Evolutionary conservation across 2,888 invertebrate genomes (phyloP), one percentile per base, ranked within the genome.

Genomic region (Acanthosepion pharaonis): DNA sequence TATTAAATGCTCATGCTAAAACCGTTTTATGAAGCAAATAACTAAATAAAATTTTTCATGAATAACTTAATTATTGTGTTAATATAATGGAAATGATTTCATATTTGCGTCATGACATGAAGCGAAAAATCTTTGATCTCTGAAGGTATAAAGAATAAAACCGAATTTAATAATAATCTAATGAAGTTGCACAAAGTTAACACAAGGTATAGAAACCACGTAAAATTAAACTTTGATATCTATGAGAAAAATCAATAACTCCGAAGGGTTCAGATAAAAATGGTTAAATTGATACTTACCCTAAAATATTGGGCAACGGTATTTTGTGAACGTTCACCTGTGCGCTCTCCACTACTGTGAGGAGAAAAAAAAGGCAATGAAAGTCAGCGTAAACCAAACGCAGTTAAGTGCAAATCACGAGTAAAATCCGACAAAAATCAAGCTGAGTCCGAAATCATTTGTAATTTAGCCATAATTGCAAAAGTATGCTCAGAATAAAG

Each of bases 261-360:
- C 5, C 2, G 15, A 78, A 78, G 1, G 15, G 23, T 78, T 78
- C 78, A n/a, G 78, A 15, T n/a, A 33, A 5, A 78, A 78, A 78
- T 78, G 9, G 33, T n/a, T 15, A 28, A 92, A 48, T 9, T 28
- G 9, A 51, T 92, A 20, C 92, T 92, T 92, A 92, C 92, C 51
- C 92, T 49, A 92, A 92, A 92, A 92, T 92, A 92, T 53, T 92
- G 92, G 11, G 48, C 92, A 51, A 92, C 92, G 1, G 92, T 92
- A 18, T 92, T 92, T 53, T 53, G 48, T 8, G 48, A 53, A 51
- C 92, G 48, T 92, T 92, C 92, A 49, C 92, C 92, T 92, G 92
- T 92, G 48, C 48, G 48, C 92, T 92, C 92, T 92, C 51, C 51
- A 49, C 92, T 42, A 51, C 51, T 53, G 49, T 33, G 51, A 51